These are phyloP conservation scores for Tamandua tetradactyla DNA, from an alignment of 2,797 vertebrate species.

Conservation along the genomic window DNA sequence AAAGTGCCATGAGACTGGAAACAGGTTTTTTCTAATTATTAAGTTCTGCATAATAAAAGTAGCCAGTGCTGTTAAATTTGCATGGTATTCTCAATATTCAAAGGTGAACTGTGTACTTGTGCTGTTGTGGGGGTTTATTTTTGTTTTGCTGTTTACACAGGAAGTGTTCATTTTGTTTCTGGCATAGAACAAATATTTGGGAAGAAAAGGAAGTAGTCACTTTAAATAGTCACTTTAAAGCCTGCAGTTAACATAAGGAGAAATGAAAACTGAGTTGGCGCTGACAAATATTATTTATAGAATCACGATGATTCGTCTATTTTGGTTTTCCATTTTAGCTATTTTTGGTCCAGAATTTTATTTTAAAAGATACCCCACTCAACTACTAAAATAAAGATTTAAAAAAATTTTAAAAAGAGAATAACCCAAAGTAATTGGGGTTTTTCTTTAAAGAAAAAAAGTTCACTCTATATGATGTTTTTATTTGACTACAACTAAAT, in stretches of 20 bases:
- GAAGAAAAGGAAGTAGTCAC: not conserved
- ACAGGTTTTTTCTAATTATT: slow-evolving; percentile 14
- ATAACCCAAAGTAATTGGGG: slow-evolving; percentile 41
- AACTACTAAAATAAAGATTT: slow-evolving; percentile 52
- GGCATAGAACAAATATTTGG: not conserved
- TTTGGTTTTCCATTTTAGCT: slow-evolving; percentile 38
- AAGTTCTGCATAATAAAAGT: slow-evolving; percentile 55
- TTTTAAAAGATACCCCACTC: slow-evolving; percentile 29
- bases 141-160: slow-evolving; percentile 13
- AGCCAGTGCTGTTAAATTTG: slow-evolving; percentile 28
- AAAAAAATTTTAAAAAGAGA: too few relatives aligned
- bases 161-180: slow-evolving; percentile 35
- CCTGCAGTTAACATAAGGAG: not conserved
- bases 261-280: not conserved
- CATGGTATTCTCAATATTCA: slow-evolving; percentile 46
- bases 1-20: slow-evolving; percentile 41
- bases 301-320: not conserved
- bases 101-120: not conserved
- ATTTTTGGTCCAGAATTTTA: slow-evolving; percentile 37
- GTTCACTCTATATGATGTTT: not conserved
- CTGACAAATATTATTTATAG: slow-evolving; percentile 1
- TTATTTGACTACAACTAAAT: slow-evolving; percentile 52
- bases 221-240: slow-evolving; percentile 19
- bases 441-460: not conserved
- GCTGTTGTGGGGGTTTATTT: not conserved